Base-by-base conservation (phyloP, 2,113 vertebrate genomes). In the Fregata magnificens region DNA sequence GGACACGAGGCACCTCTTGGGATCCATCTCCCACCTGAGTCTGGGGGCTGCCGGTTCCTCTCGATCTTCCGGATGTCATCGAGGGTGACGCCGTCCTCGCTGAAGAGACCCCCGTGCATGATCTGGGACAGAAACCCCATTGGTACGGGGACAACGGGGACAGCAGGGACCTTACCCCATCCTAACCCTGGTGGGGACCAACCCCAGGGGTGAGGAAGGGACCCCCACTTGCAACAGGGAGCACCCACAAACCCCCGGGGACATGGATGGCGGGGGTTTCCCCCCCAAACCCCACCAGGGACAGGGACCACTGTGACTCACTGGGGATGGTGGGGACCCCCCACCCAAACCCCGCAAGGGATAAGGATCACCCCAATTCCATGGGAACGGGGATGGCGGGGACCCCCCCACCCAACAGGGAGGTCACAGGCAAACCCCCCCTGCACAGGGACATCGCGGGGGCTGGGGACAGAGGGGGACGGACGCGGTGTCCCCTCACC, bases 91-190 rank as follows among this genome's bases (percentile, higher is more conserved):
- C 99, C 99, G 1, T 99, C 99, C 97, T 99, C 99, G 17, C 99
- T 99, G 97, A 99, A 99, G 38, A 99, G 98, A 3, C 99, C 99
- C 7, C 99, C 99, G 2, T 99, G 99, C 99, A 99, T 99, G 59
- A 99, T 99, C 99, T 99, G 96, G 4, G n/a, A 31, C 83, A 19
- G 65, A 15, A 28, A 49, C 16, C 50, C 17, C 7, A 1, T 26
- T 4, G 58, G 49, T 11, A 15, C 0, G 6, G 82, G 42, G 82
- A 65, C 70, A 40, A 17, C 0, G 15, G 52, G 52, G 59, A 28
- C 7, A 8, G 1, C 2, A 5, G 22, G 55, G 22, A 16, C 5
- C 29, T 5, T 4, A 14, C 53, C 9, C 44, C 45, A 34, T 16
- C 65, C 42, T 8, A 20, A 49, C 16, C 52, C 34, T 10, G 14